phyloP scores from a whole-genome alignment of 1,140 invertebrate species.

The Drosophila teissieri region DNA sequence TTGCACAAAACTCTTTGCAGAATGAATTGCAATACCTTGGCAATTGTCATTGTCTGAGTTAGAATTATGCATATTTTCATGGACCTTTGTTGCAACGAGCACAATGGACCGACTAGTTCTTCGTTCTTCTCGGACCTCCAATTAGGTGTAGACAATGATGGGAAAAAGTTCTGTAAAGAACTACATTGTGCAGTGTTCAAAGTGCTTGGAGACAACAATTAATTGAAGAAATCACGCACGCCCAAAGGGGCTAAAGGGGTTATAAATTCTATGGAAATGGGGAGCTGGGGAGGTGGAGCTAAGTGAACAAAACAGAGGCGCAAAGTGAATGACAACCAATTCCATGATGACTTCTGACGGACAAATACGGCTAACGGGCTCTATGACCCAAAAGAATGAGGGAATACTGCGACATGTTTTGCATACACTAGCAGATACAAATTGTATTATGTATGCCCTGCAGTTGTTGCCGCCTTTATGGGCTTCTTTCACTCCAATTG shows the following conservation, averaged over 20 bases:
- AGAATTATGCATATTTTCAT: slow-evolving; percentile 54
- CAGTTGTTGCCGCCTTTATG: slow-evolving; percentile 54
- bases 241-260: slow-evolving; percentile 21
- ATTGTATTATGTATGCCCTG: slow-evolving; percentile 56
- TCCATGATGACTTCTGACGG: slow-evolving; percentile 61
- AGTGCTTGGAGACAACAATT: slow-evolving; percentile 67
- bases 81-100: slow-evolving; percentile 29
- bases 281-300: slow-evolving; percentile 1
- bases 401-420: slow-evolving; percentile 55
- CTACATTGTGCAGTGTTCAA: slow-evolving; percentile 67
- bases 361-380: slow-evolving; percentile 77
- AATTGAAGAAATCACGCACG: slow-evolving; percentile 82
- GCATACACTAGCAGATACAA: slow-evolving; percentile 68
- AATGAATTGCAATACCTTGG: slow-evolving; percentile 26
- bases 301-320: slow-evolving; percentile 23
- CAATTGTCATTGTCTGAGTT: slow-evolving; percentile 58
- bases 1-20: slow-evolving; percentile 29
- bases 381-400: slow-evolving; percentile 56
- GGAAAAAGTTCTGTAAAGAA: slow-evolving; percentile 41
- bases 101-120: slow-evolving; percentile 43
- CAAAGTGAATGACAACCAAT: slow-evolving; percentile 59
- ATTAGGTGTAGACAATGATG: slow-evolving; percentile 59
- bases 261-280: slow-evolving; percentile 51
- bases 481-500: slow-evolving; percentile 72
- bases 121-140: slow-evolving; percentile 50